phyloP scores from a whole-genome alignment of 2,797 vertebrate genomes.

The Protosalanx chinensis region DNA sequence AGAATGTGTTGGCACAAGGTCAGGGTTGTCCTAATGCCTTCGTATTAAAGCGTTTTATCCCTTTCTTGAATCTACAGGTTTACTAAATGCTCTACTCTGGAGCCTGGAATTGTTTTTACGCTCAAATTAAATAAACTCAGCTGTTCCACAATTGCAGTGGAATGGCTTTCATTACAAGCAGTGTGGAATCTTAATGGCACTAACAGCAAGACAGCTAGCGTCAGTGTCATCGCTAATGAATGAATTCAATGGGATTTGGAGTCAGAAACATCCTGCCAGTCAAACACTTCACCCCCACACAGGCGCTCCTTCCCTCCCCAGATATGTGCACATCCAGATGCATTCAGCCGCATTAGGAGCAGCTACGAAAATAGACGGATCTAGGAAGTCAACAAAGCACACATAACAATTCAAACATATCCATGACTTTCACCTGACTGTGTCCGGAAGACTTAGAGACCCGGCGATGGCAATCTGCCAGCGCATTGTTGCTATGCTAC shows the following conservation, averaged over 20 bases:
- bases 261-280: not conserved
- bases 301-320: not conserved
- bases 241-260: not conserved
- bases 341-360: slow-evolving; percentile 9
- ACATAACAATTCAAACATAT: slow-evolving; percentile 16
- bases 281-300: not conserved
- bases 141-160: not conserved
- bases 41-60: too few relatives aligned
- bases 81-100: too few relatives aligned
- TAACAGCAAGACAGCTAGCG: too few relatives aligned
- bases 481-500: slow-evolving; percentile 49
- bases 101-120: too few relatives aligned
- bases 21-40: not conserved
- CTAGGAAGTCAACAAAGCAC: slow-evolving; percentile 3
- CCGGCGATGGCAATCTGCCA: slow-evolving; percentile 31
- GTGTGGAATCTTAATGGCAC: too few relatives aligned
- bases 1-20: not conserved
- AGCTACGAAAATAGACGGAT: not conserved
- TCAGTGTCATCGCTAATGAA: not conserved
- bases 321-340: not conserved
- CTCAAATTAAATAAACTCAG: not conserved
- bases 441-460: slow-evolving; percentile 55
- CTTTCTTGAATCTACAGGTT: too few relatives aligned
- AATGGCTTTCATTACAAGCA: not conserved
- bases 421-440: slow-evolving; percentile 46